Conservation (phyloP, 2,888 invertebrate genomes). For the Scrobipalpa atriplicella region DNA sequence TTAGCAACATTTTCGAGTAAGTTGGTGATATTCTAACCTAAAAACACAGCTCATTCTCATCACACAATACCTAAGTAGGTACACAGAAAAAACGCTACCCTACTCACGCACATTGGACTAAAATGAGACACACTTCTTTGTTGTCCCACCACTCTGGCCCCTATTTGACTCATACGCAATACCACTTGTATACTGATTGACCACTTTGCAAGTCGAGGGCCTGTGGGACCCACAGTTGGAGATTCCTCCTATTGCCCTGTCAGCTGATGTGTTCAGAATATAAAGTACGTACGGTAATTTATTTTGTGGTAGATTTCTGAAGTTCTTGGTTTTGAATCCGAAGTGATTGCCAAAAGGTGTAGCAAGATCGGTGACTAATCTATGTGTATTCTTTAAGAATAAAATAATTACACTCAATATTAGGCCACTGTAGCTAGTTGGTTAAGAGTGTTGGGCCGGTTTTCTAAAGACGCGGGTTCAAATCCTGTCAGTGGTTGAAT, state of each 20-base stretch:
- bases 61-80: too few species aligned
- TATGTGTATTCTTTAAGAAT: not conserved
- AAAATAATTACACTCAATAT: too few species aligned
- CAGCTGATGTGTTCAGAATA: constrained; percentile 64
- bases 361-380: too few species aligned
- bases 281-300: constrained; percentile 48
- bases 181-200: constrained; percentile 58
- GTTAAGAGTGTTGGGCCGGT: too few species aligned
- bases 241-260: constrained; percentile 60
- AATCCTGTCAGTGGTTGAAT: too few species aligned
- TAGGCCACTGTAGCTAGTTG: too few species aligned
- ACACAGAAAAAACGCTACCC: not conserved
- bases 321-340: not conserved
- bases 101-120: not conserved
- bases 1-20: too few species aligned
- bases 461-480: too few species aligned
- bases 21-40: too few species aligned
- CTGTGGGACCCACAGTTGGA: constrained; percentile 55
- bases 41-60: too few species aligned
- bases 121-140: constrained; percentile 18
- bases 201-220: constrained; percentile 66
- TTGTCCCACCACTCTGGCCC: constrained; percentile 23
- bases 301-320: not conserved
- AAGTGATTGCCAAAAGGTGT: too few species aligned
- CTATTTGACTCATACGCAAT: constrained; percentile 23